Conservation (phyloP, 2,888 invertebrate genomes). For the Phasia obesa region DNA sequence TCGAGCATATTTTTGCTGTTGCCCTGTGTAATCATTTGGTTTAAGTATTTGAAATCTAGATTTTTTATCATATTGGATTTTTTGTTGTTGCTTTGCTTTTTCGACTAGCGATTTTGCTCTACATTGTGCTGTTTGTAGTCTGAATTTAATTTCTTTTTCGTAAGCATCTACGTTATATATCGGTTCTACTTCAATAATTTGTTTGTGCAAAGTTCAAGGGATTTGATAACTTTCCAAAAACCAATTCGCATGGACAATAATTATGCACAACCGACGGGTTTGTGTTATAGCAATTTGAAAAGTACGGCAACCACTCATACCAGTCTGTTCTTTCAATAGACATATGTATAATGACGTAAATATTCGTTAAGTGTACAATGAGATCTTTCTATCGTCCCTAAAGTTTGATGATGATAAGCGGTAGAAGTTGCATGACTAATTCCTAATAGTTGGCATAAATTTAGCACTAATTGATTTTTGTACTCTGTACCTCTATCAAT, state of each 20-base stretch:
- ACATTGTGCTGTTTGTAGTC: slow-evolving; percentile 32
- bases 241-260: slow-evolving; percentile 46
- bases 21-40: slow-evolving; percentile 21
- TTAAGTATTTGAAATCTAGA: neutral
- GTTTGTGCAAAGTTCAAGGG: neutral
- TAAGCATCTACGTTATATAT: slow-evolving; percentile 46
- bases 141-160: slow-evolving; percentile 39
- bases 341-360: slow-evolving; percentile 64
- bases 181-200: slow-evolving; percentile 8
- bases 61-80: slow-evolving; percentile 10
- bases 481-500: slow-evolving; percentile 65
- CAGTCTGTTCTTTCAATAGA: slow-evolving; percentile 52
- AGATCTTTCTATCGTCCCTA: slow-evolving; percentile 71
- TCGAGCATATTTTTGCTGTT: too few species aligned
- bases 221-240: slow-evolving; percentile 35
- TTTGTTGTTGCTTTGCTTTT: slow-evolving; percentile 29
- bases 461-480: slow-evolving; percentile 12
- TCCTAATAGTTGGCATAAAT: slow-evolving; percentile 49
- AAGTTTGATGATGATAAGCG: slow-evolving; percentile 67
- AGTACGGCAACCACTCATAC: slow-evolving; percentile 62
- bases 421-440: slow-evolving; percentile 50
- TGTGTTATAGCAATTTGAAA: slow-evolving; percentile 40
- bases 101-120: slow-evolving; percentile 35
- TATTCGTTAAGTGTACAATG: slow-evolving; percentile 71
- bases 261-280: slow-evolving; percentile 30